Percentiles rank a stretch among this genome's conserved stretches.
Conservation (phyloP, 2,797 vertebrate species). For the Anguilla anguilla region DNA sequence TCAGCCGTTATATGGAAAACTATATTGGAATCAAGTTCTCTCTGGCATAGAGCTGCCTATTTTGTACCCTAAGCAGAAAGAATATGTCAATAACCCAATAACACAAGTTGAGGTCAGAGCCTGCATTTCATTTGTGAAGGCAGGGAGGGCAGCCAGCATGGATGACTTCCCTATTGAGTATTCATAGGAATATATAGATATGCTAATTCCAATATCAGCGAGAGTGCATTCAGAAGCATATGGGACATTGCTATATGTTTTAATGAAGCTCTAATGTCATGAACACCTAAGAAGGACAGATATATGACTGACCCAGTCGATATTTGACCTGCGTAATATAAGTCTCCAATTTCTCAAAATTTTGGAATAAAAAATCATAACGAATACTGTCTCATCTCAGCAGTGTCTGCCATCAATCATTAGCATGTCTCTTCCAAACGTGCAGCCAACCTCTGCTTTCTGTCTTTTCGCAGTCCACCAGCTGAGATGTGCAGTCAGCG, state of each 20-base stretch:
- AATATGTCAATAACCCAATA: background rate
- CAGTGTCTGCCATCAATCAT: background rate
- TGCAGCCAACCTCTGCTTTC: background rate
- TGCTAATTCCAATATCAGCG: background rate
- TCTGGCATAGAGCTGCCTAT: background rate
- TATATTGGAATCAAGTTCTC: background rate
- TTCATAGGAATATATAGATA: background rate
- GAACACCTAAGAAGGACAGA: background rate
- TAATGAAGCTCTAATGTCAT: background rate
- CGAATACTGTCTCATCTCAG: background rate
- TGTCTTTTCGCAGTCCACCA: background rate
- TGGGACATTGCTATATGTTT: background rate
- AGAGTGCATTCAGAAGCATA: background rate
- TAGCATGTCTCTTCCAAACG: conserved; percentile 1
- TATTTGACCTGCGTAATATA: background rate
- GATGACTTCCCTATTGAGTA: background rate
- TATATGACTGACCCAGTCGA: background rate
- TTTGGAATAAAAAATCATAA: conserved; percentile 3
- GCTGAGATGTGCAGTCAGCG: background rate
- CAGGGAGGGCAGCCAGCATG: background rate
- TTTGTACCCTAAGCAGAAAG: background rate
- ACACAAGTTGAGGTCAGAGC: background rate
- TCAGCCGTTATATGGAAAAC: background rate
- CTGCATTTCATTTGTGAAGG: background rate
- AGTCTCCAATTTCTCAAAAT: background rate